Evolutionary conservation across 2,888 invertebrate species (phyloP).

Genomic region (Sarcophaga variegata): DNA sequence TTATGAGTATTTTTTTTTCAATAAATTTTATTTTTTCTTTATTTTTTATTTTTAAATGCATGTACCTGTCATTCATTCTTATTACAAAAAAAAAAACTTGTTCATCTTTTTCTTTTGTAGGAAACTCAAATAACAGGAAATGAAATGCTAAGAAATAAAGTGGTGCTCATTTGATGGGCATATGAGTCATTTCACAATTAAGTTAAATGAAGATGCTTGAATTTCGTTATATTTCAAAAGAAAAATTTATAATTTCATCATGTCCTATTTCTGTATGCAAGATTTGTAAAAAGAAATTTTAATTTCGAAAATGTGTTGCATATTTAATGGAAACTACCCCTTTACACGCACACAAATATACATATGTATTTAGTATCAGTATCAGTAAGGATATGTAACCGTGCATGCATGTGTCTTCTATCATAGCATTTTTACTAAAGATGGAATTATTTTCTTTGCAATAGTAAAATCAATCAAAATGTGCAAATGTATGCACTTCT

Average conservation of each 20-base stretch:
- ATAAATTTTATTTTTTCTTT: constrained; percentile 4
- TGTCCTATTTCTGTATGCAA: no score
- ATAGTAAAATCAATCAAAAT: constrained; percentile 53
- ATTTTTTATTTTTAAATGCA: constrained; percentile 55
- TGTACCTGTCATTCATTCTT: constrained; percentile 44
- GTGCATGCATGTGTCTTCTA: constrained; percentile 7
- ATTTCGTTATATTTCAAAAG: neutral
- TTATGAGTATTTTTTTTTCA: constrained; percentile 1
- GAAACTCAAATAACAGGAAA: constrained; percentile 19
- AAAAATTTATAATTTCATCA: neutral
- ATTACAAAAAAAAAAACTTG: constrained; percentile 43
- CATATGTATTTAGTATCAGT: no score
- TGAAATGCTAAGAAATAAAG: constrained; percentile 50
- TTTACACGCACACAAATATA: no score
- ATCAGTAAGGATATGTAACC: neutral
- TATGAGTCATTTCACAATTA: neutral
- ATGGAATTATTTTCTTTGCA: constrained; percentile 50
- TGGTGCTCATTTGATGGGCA: constrained; percentile 50
- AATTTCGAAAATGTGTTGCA: no score
- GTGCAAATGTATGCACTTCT: constrained; percentile 53
- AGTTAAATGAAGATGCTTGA: neutral
- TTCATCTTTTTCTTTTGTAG: constrained; percentile 54
- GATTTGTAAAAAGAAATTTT: no score
- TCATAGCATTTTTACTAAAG: constrained; percentile 36
- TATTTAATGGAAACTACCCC: no score